Evolutionary conservation across 2,797 vertebrate species (phyloP).

Genomic region (Crypturellus tataupa): DNA sequence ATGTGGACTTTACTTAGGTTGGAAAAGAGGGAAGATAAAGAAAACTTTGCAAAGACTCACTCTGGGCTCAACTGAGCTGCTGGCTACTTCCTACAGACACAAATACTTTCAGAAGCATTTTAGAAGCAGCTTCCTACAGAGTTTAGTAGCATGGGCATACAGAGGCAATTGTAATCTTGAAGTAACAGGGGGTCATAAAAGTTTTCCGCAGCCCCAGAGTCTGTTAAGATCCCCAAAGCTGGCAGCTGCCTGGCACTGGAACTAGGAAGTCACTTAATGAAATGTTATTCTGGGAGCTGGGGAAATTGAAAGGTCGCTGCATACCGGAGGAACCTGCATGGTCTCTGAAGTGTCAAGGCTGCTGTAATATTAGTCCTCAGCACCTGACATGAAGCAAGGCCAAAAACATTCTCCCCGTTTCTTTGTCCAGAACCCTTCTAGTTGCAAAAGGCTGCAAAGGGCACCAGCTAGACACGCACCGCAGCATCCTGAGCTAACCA

Average conservation of each 20-base stretch:
- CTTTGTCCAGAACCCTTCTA: neutral
- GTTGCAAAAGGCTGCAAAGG: neutral
- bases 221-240: neutral
- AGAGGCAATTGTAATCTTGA: neutral
- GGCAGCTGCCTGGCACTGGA: neutral
- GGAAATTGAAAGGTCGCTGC: neutral
- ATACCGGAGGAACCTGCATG: neutral
- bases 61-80: rapidly evolving
- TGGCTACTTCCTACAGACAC: neutral
- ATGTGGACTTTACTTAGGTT: neutral
- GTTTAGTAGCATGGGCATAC: neutral
- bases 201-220: neutral
- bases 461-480: neutral
- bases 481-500: neutral
- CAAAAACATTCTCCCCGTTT: neutral
- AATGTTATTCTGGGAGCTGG: neutral
- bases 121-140: neutral
- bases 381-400: rapidly evolving
- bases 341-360: neutral
- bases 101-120: neutral
- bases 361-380: neutral
- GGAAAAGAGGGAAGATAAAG: neutral
- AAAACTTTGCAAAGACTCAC: neutral
- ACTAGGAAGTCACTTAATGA: neutral
- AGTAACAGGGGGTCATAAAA: neutral